These are phyloP conservation scores for Troides aeacus DNA, from an alignment of 2,888 invertebrate species.

Conservation along the genomic window DNA sequence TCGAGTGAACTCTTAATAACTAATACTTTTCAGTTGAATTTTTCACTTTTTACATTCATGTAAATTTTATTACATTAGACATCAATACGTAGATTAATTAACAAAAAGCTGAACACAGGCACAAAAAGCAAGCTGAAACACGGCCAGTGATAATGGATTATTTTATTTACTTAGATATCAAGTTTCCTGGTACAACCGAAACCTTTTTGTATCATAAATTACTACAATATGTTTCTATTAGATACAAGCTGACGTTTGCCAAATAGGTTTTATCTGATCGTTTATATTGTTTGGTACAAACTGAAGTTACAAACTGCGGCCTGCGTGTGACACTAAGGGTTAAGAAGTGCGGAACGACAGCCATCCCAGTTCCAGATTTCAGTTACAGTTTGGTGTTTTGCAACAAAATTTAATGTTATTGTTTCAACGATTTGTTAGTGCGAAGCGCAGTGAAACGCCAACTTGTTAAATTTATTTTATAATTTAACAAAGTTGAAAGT, in stretches of 20 bases:
- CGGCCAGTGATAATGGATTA: too few relatives aligned
- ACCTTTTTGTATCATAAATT: too few relatives aligned
- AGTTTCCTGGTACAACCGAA: too few relatives aligned
- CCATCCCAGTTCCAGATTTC: slow-evolving; percentile 23
- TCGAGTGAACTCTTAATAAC: too few relatives aligned
- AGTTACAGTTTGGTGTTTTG: slow-evolving; percentile 24
- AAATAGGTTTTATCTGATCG: slow-evolving; percentile 12
- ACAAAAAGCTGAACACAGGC: too few relatives aligned
- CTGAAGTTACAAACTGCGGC: slow-evolving; percentile 19
- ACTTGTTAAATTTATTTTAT: background rate
- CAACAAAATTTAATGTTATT: slow-evolving; percentile 22
- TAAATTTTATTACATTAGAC: too few relatives aligned
- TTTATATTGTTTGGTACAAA: slow-evolving; percentile 18
- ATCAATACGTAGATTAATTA: too few relatives aligned
- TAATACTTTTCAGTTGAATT: too few relatives aligned
- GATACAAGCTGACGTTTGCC: slow-evolving; percentile 5
- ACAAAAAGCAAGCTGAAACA: too few relatives aligned
- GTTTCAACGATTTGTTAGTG: slow-evolving; percentile 11
- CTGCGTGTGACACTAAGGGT: slow-evolving; percentile 27
- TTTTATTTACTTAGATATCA: too few relatives aligned
- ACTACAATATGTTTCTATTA: too few relatives aligned
- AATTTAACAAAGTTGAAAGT: background rate
- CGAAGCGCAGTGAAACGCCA: background rate
- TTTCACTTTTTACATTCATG: too few relatives aligned
- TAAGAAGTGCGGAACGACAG: slow-evolving; percentile 26